Percentiles rank a stretch among this genome's conserved stretches.
Evolutionary conservation across 2,888 invertebrate species (phyloP).

Genomic region (Drosophila emarginata): DNA sequence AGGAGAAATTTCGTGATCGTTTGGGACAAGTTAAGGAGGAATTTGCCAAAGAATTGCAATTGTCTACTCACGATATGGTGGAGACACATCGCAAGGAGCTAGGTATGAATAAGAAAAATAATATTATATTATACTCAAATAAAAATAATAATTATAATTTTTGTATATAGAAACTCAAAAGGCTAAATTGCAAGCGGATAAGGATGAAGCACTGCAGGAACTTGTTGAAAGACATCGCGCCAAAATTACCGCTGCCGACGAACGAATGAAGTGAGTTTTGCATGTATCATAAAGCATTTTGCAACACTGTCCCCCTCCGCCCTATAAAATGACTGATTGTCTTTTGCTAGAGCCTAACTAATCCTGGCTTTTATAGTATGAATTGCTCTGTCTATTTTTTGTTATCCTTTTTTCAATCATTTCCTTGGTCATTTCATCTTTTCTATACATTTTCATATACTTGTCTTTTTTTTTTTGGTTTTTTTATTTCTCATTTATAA

Average conservation of each 20-base stretch:
- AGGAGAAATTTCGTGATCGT: conserved; percentile 88
- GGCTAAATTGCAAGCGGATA: conserved; percentile 84
- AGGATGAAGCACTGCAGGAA: conserved; percentile 84
- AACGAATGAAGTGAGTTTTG: conserved; percentile 83
- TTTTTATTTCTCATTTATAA: conserved; percentile 36
- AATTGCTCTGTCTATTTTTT: not conserved
- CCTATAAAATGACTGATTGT: not conserved
- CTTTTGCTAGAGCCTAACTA: conserved; percentile 6
- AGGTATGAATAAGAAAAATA: conserved; percentile 82
- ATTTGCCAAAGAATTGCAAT: conserved; percentile 80
- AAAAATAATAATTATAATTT: not conserved
- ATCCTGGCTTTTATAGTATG: conserved; percentile 26
- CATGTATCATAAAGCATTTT: not conserved
- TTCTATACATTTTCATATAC: conserved; percentile 31
- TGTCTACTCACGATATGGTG: conserved; percentile 85
- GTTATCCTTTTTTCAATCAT: not conserved
- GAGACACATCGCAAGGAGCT: conserved; percentile 87
- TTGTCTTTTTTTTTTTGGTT: conserved; percentile 52
- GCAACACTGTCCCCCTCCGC: conserved; percentile 21
- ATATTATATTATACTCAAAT: not conserved
- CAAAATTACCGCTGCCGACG: conserved; percentile 80
- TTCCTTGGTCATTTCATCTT: conserved; percentile 28
- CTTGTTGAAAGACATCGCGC: conserved; percentile 84
- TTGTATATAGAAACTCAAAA: conserved; percentile 81
- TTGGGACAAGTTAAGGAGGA: conserved; percentile 82